Conservation (phyloP, 2,888 invertebrate species). For the Oscheius sp. region DNA sequence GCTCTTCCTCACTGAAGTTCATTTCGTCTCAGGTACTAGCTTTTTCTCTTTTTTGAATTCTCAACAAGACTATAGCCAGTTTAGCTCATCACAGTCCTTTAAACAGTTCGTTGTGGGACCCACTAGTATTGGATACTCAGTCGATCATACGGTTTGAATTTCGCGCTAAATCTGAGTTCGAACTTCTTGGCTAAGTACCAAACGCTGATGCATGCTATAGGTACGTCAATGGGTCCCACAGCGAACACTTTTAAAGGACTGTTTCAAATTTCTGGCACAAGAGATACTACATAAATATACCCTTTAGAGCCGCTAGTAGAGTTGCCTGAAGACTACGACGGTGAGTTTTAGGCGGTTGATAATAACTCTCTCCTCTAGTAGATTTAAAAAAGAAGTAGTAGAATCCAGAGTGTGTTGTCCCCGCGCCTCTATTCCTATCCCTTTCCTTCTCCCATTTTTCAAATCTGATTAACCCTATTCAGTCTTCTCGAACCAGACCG, state of each 20-base stretch:
- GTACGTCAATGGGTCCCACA: too few species aligned
- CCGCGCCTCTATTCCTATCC: conserved; percentile 31
- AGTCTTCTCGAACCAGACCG: conserved; percentile 31
- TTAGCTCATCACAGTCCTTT: too few species aligned
- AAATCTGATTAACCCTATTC: neutral
- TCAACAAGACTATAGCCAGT: too few species aligned
- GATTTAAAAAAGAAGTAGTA: neutral
- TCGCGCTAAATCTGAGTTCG: too few species aligned
- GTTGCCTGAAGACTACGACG: conserved; percentile 38
- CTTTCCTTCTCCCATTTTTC: neutral
- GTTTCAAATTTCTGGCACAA: neutral
- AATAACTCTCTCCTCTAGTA: conserved; percentile 11
- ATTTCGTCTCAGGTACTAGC: conserved; percentile 84
- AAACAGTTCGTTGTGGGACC: too few species aligned
- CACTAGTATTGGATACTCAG: neutral
- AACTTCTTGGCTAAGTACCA: too few species aligned
- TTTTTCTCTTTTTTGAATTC: conserved; percentile 6
- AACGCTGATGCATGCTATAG: too few species aligned
- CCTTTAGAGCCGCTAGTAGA: conserved; percentile 28
- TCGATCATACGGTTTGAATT: too few species aligned
- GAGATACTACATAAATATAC: neutral
- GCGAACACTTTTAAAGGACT: too few species aligned
- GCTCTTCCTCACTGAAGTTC: conserved; percentile 90
- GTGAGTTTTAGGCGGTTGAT: conserved; percentile 24
- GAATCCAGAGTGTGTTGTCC: conserved; percentile 19